Base-by-base conservation (phyloP, 1,140 invertebrate species). In the Harpegnathos saltator region DNA sequence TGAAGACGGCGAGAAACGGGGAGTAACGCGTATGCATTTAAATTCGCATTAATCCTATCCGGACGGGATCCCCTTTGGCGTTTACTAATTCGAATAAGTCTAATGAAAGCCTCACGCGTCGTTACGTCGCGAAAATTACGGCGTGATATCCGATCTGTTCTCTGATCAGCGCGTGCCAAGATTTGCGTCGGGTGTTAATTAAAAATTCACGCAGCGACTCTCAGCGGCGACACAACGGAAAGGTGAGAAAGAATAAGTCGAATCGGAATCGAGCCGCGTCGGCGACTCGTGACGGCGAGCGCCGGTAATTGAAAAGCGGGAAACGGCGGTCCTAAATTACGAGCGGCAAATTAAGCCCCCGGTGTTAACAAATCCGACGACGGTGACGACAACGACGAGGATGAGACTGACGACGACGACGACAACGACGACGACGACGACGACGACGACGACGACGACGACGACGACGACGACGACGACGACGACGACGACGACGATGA, bases 311-410 rank as follows among this genome's bases (percentile, higher is more conserved):
- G 68, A 63, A 86, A 80, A 86, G 58, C 73, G 9, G 58, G 12
- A 14, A 14, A 83, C 69, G 48, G 15, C 72, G 44, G 44, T 38
- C 68, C 24, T 80, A 87, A 86, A 80, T 86, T 87, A 81, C 58
- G 50, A 50, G 17, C 26, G 24, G 29, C 50, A 80, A 84, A 87
- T 87, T 87, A 84, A 84, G 19, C 62, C 50, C 54, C 19, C 17
- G 72, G 85, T 87, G 86, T 80, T 87, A 87, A 87, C 84, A 74
- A 83, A 87, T 68, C 38, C 29, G 58, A 63, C 38, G 33, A 62
- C n/a, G 12, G 29, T 29, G 38, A 15, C n/a, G 44, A 52, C 44
- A 15, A 65, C 44, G 61, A 65, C 48, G 9, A 44, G 3, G 7
- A 9, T 44, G 38, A 44, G 38, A 3, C 38, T 44, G 38, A 44